Evolutionary conservation across 2,797 vertebrate genomes (phyloP), one percentile per base, ranked within the genome.

Genomic region (Enoplosus armatus): DNA sequence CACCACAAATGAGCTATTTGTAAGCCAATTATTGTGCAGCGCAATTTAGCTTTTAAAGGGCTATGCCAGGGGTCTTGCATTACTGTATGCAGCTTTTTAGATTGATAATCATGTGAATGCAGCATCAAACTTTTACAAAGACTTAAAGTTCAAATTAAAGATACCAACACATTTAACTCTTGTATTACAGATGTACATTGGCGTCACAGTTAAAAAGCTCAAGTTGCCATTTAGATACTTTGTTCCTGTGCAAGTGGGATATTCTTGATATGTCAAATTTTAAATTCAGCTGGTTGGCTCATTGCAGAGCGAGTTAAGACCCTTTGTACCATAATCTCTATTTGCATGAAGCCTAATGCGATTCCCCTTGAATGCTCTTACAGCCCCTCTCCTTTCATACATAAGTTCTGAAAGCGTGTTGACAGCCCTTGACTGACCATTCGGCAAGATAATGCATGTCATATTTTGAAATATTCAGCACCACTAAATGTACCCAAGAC

Each of bases 371-470:
- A 70, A 60, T 39, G 67, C 24, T 71, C 24, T 43, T 7, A 35
- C 64, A 35, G 24, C 35, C n/a, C 24, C 10, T 74, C 22, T 61
- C 22, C 33, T 53, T 62, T 47, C 16, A 73, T 54, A 29, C 27
- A 61, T 33, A 66, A 14, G 43, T 50, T 62, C 48, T 27, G 18
- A 53, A 75, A 45, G 45, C 39, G 71, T 24, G 37, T 43, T 53
- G 47, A 24, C 51, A 77, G 50, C 43, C 20, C 27, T 43, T 39
- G 16, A 48, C 27, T 56, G 55, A 61, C 37, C 62, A 43, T 50
- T 76, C 51, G 48, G 51, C 51, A 54, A 55, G 48, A 56, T 35
- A 71, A 43, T 61, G 37, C 58, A 43, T 50, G 56, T 43, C 5
- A 4, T 50, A 43, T 66, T 72, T 51, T 27, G 24, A 41, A 67